Evolutionary conservation across 2,797 vertebrate genomes (phyloP), one percentile per base, ranked within the genome.

Genomic region (Petrocephalus schoutedeni): DNA sequence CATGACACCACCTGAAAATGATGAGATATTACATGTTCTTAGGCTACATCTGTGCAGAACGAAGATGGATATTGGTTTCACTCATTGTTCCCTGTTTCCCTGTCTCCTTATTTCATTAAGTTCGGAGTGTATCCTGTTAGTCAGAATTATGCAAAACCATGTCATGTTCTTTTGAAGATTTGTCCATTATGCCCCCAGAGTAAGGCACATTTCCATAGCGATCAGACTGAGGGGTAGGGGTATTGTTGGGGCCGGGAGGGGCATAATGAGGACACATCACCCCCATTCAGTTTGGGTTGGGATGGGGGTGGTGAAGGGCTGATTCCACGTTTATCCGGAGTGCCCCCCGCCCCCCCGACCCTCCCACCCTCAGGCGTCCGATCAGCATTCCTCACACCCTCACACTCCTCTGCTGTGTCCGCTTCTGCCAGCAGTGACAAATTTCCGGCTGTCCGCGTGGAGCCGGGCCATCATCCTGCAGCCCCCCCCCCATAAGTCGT

Each of bases 321-420:
- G 67, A 74, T 19, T 41, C 67, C 14, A 74, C 32, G 19, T 74
- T 74, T 36, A 74, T 74, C 67, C 36, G 28, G 67, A 74, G 32
- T 36, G 32, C 21, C 54, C 71, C 49, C 64, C 64, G 23, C 74
- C 16, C 54, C 71, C 64, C 14, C 51, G 86, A 87, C 67, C 32
- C 45, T 87, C n/a, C 41, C 41, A 45, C 41, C 41, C 41, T 4
- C 41, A 45, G 87, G 32, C 9, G 41, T 80, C 45, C 53, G 77
- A 91, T 91, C 90, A 90, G 90, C 90, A 92, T 91, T 91, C 90
- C 32, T 23, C 89, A 88, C 89, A 59, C 88, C 77, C 83, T 10
- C 54, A 56, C 74, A 51, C 89, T 90, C 86, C 90, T 85, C 88
- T 2, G 74, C 7, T 16, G 57, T 86, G 83, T 53, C 90, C 87